Conservation (phyloP, 2,113 vertebrate genomes). For the Neotoma lepida region DNA sequence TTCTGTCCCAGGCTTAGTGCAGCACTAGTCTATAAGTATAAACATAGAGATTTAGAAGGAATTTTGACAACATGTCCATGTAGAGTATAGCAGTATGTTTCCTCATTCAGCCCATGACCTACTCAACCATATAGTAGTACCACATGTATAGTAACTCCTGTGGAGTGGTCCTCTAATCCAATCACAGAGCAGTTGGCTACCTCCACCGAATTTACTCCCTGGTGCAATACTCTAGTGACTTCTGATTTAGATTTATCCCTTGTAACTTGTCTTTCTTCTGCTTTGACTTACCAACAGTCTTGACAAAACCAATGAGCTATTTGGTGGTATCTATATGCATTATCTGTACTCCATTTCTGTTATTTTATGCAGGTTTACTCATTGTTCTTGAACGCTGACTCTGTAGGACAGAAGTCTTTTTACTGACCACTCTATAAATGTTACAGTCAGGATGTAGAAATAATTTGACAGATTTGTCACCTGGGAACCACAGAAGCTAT, state of each 20-base stretch:
- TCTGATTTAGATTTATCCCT: slow-evolving; percentile 3
- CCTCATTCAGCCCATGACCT: not conserved
- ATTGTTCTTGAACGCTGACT: not conserved
- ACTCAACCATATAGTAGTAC: not conserved
- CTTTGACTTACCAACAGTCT: not conserved
- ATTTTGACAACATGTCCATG: not conserved
- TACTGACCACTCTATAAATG: not conserved
- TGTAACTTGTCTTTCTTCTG: slow-evolving; percentile 4
- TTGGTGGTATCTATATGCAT: slow-evolving; percentile 24
- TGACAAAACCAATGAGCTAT: not conserved
- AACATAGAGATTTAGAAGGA: not conserved
- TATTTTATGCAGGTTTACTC: slow-evolving; percentile 41
- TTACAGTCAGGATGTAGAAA: not conserved
- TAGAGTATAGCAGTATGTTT: not conserved
- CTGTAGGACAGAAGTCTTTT: not conserved
- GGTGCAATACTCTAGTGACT: not conserved
- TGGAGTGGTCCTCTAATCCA: not conserved
- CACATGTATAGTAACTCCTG: not conserved
- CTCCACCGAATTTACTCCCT: not conserved
- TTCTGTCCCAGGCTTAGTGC: not conserved
- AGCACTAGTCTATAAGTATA: not conserved
- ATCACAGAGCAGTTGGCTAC: not conserved
- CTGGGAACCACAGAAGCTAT: slow-evolving; percentile 24
- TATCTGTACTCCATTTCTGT: not conserved
- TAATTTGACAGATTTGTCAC: slow-evolving; percentile 39